A percentile compares a stretch with the other conserved stretches of the same genome.
Conservation (phyloP, 2,888 invertebrate species). For the Didymodactylos carnosus region DNA sequence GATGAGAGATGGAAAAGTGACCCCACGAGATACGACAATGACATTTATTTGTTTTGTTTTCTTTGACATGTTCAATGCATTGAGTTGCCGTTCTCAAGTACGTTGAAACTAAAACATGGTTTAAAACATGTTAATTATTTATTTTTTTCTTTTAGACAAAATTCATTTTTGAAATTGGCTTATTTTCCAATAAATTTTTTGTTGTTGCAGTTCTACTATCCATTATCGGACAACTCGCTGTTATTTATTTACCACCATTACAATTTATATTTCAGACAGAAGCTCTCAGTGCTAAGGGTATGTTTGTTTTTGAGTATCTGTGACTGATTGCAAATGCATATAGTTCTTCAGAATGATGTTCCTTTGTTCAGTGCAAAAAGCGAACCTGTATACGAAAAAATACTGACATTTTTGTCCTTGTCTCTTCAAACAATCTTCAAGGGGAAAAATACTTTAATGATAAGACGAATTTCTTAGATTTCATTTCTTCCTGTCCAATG, state of each 20-base stretch:
- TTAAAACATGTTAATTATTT: constrained; percentile 5
- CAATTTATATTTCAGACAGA: constrained; percentile 93
- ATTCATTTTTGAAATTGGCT: constrained; percentile 70
- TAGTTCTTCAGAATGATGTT: too few species aligned
- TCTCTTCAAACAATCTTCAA: too few species aligned
- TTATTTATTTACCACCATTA: constrained; percentile 83
- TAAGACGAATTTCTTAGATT: too few species aligned
- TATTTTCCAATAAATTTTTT: constrained; percentile 52
- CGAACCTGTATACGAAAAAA: too few species aligned
- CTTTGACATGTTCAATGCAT: constrained; percentile 99
- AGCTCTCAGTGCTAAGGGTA: constrained; percentile 42
- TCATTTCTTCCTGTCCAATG: too few species aligned
- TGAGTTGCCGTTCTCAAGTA: constrained; percentile 77
- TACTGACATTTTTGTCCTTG: too few species aligned
- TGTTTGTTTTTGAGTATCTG: too few species aligned
- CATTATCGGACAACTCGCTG: constrained; percentile 77
- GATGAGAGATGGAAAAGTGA: constrained; percentile 38
- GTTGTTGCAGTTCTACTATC: constrained; percentile 75
- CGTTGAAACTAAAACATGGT: not conserved
- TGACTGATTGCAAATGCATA: too few species aligned
- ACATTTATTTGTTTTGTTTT: constrained; percentile 99
- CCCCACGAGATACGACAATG: constrained; percentile 97
- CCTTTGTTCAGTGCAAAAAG: too few species aligned
- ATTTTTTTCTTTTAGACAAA: constrained; percentile 34
- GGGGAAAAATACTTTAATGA: too few species aligned